phyloP scores from a whole-genome alignment of 2,797 vertebrate genomes.

The Dryobates pubescens region DNA sequence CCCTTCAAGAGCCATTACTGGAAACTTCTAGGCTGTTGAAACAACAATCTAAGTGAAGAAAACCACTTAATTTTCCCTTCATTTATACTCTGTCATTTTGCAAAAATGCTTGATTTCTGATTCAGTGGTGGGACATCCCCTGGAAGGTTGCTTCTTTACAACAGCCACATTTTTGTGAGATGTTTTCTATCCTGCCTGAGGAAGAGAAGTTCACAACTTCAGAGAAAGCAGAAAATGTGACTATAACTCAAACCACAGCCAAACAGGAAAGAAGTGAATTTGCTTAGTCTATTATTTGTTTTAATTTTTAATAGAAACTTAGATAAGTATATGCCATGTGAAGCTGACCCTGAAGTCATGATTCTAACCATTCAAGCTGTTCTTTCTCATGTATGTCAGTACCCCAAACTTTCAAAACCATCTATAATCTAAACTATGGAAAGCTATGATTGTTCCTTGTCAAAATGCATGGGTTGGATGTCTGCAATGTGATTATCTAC shows the following conservation, averaged over 20 bases:
- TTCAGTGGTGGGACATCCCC: background rate
- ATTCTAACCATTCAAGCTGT: background rate
- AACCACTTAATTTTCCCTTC: background rate
- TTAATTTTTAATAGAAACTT: background rate
- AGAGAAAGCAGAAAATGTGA: background rate
- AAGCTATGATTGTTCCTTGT: background rate
- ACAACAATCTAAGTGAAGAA: background rate
- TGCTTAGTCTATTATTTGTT: background rate
- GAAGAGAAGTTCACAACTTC: background rate
- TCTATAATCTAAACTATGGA: background rate
- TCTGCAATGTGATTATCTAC: background rate
- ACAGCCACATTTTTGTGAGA: background rate
- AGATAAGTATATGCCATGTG: background rate
- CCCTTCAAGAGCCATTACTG: background rate
- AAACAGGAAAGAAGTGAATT: fast-evolving
- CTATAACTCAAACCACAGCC: background rate
- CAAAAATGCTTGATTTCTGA: background rate
- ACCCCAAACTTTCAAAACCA: background rate
- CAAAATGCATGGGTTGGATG: background rate
- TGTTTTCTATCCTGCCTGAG: background rate
- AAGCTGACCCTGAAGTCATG: background rate
- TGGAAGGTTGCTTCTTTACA: background rate
- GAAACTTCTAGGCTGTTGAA: background rate
- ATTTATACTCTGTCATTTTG: background rate
- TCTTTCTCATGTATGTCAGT: background rate